These are phyloP conservation scores for Clunio marinus DNA, from an alignment of 2,888 invertebrate species.

Conservation along the genomic window DNA sequence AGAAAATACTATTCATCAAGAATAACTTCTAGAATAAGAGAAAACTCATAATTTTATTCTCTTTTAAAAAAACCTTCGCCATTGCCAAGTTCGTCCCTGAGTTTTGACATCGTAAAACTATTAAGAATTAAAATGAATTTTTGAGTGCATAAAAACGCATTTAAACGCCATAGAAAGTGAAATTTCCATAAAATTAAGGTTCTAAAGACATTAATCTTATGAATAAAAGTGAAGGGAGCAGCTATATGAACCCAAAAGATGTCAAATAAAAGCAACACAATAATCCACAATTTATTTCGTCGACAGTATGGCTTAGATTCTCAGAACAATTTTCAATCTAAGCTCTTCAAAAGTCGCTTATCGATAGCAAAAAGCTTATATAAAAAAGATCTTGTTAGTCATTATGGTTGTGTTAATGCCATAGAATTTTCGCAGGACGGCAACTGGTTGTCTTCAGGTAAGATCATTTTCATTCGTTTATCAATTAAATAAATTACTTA, in stretches of 20 bases:
- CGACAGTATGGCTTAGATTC: conserved; percentile 1
- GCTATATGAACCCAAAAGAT: too few species aligned
- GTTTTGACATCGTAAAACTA: background rate
- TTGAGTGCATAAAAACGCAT: too few species aligned
- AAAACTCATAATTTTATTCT: too few species aligned
- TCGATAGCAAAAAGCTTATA: conserved; percentile 69
- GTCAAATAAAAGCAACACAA: background rate
- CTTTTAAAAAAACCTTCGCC: too few species aligned
- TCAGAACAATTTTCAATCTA: conserved; percentile 40
- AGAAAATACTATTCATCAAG: too few species aligned
- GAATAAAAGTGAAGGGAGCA: too few species aligned
- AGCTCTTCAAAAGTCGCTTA: conserved; percentile 56
- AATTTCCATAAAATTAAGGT: too few species aligned
- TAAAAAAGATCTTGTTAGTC: conserved; percentile 78
- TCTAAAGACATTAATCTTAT: too few species aligned
- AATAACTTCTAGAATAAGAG: too few species aligned
- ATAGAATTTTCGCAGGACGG: conserved; percentile 87
- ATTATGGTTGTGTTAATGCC: conserved; percentile 95
- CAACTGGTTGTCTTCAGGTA: conserved; percentile 84
- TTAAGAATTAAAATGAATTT: background rate
- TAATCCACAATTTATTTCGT: background rate
- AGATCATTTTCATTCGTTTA: too few species aligned
- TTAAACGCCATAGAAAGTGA: too few species aligned
- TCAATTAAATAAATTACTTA: too few species aligned
- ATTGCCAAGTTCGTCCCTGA: conserved; percentile 10